phyloP scores from a whole-genome alignment of 2,113 vertebrate genomes.

The Engystomops pustulosus region DNA sequence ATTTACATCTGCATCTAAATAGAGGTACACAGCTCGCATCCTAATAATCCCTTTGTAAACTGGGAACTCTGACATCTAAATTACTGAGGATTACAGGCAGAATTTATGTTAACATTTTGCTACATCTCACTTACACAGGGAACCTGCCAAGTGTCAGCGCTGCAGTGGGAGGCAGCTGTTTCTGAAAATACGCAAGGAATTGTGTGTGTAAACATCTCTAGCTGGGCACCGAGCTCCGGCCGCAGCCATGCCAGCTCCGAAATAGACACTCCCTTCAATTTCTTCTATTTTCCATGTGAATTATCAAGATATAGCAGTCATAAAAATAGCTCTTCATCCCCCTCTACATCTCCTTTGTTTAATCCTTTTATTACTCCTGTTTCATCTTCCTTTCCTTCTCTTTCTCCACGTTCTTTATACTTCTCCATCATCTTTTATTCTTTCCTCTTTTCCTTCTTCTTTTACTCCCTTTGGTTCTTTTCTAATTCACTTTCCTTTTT shows the following conservation, averaged over 20 bases:
- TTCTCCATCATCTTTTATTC: neutral
- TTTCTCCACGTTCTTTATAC: neutral
- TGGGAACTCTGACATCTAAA: slow-evolving; percentile 42
- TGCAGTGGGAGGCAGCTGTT: slow-evolving; percentile 39
- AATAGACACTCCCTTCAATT: slow-evolving; percentile 11
- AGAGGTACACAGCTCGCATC: slow-evolving; percentile 7
- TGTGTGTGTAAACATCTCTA: slow-evolving; percentile 42
- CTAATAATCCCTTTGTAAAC: slow-evolving; percentile 29
- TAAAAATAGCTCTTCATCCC: neutral
- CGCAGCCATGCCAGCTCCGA: slow-evolving; percentile 10
- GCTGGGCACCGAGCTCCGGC: slow-evolving; percentile 8
- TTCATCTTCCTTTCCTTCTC: neutral
- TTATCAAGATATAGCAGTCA: neutral
- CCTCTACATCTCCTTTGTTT: no score
- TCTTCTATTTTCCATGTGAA: neutral
- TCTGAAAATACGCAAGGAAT: slow-evolving; percentile 33
- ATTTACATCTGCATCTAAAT: slow-evolving; percentile 15
- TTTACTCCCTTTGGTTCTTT: neutral
- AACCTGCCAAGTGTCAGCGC: slow-evolving; percentile 22
- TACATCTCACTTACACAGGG: slow-evolving; percentile 35
- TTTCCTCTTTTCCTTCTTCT: neutral
- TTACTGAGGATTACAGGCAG: slow-evolving; percentile 45
- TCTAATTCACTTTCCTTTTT: neutral
- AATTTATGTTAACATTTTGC: slow-evolving; percentile 46
- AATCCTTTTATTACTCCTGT: neutral